These are phyloP conservation scores for Hydractinia symbiolongicarpus DNA, from an alignment of 30 jellyfish, hydroid and myxozoan genomes.

Conservation along the genomic window DNA sequence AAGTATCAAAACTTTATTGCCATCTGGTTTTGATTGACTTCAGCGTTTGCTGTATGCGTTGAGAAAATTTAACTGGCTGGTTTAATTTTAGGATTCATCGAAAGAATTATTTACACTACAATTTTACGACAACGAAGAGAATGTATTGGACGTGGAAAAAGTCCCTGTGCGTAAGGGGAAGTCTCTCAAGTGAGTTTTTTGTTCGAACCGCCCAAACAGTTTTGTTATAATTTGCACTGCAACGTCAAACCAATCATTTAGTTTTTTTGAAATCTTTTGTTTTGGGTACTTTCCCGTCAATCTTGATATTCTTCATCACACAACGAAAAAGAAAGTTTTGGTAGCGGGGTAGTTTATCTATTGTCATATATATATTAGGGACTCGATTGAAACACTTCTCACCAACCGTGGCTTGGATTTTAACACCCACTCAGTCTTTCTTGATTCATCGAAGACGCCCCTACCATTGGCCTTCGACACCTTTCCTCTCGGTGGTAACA, in stretches of 20 bases:
- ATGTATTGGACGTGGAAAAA: slow-evolving; percentile 44
- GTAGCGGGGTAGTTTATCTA: not conserved
- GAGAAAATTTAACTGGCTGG: too few species aligned
- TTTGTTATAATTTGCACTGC: not conserved
- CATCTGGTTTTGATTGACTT: too few species aligned
- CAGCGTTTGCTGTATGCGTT: too few species aligned
- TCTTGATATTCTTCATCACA: too few species aligned
- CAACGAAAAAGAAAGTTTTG: not conserved
- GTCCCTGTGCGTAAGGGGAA: slow-evolving; percentile 82
- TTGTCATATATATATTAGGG: slow-evolving; percentile 48
- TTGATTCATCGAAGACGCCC: slow-evolving; percentile 95
- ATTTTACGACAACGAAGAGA: slow-evolving; percentile 7
- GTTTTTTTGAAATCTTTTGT: not conserved
- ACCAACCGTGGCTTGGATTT: slow-evolving; percentile 66
- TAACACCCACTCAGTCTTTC: slow-evolving; percentile 83
- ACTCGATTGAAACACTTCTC: slow-evolving; percentile 52
- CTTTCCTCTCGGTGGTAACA: slow-evolving; percentile 91
- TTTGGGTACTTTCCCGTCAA: not conserved
- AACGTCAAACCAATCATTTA: not conserved
- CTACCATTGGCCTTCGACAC: slow-evolving; percentile 93
- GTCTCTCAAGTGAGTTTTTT: slow-evolving; percentile 76
- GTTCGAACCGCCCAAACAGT: not conserved
- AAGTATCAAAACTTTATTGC: too few species aligned
- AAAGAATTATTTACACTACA: slow-evolving; percentile 29
- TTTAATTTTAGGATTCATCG: slow-evolving; percentile 21